phyloP scores from a whole-genome alignment of 2,888 invertebrate genomes.

The Scelioninae gen. 2 region DNA sequence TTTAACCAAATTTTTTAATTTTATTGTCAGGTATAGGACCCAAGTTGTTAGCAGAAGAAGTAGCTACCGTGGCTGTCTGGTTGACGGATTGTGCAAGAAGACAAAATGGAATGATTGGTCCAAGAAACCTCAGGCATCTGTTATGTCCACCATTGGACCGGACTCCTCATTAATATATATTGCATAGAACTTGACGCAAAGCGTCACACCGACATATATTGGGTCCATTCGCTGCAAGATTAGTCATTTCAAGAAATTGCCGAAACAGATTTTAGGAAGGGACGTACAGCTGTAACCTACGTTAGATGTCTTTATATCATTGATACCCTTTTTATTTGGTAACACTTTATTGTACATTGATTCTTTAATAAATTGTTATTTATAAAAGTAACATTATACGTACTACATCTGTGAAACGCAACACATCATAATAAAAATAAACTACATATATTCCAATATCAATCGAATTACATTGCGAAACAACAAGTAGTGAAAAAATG shows the following conservation, averaged over 20 bases:
- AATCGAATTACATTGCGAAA: not conserved
- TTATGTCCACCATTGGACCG: conserved; percentile 82
- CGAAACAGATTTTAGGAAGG: too few species aligned
- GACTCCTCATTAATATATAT: conserved; percentile 19
- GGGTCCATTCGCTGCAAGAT: not conserved
- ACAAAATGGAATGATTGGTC: conserved; percentile 83
- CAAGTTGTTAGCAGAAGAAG: conserved; percentile 67
- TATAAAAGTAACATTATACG: conserved; percentile 43
- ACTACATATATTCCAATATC: conserved; percentile 10
- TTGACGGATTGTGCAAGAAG: conserved; percentile 75
- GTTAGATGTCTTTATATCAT: not conserved
- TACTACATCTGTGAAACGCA: conserved; percentile 31
- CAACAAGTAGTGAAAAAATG: conserved; percentile 4
- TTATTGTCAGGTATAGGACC: conserved; percentile 73
- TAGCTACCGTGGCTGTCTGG: conserved; percentile 71
- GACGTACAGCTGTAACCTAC: not conserved
- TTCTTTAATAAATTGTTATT: conserved; percentile 53
- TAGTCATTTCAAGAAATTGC: not conserved
- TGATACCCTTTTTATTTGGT: conserved; percentile 20
- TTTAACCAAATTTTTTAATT: too few species aligned
- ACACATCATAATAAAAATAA: conserved; percentile 38
- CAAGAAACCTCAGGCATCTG: conserved; percentile 82
- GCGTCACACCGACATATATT: not conserved
- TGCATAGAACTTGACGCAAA: not conserved
- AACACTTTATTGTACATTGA: conserved; percentile 52